phyloP scores from a whole-genome alignment of 2,888 invertebrate genomes.

The Macrosoma leucophasiata region DNA sequence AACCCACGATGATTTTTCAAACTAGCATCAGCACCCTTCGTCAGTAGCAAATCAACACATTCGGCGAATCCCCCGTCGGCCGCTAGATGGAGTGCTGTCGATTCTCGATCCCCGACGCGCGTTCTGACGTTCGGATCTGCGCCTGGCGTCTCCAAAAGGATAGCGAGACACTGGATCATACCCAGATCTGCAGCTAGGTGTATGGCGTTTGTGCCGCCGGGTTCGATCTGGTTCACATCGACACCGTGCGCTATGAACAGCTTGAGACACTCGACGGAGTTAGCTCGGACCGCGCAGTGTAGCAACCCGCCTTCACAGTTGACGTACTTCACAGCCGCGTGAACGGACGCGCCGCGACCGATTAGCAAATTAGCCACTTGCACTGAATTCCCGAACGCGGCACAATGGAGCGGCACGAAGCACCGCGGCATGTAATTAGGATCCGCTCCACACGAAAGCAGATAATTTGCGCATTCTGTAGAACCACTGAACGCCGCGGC shows the following conservation, averaged over 20 bases:
- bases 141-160: constrained; percentile 83
- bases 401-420: constrained; percentile 90
- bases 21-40: constrained; percentile 84
- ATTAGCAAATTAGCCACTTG: constrained; percentile 87
- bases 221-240: constrained; percentile 84
- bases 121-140: constrained; percentile 83
- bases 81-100: constrained; percentile 88
- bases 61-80: constrained; percentile 91
- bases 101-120: constrained; percentile 81
- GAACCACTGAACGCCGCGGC: constrained; percentile 88
- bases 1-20: constrained; percentile 86
- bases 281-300: constrained; percentile 91
- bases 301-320: constrained; percentile 85
- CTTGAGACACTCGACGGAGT: constrained; percentile 86
- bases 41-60: constrained; percentile 83
- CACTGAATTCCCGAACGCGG: constrained; percentile 90
- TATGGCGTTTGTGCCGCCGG: constrained; percentile 85
- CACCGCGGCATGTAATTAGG: constrained; percentile 82
- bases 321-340: constrained; percentile 78
- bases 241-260: constrained; percentile 85
- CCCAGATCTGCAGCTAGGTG: constrained; percentile 89
- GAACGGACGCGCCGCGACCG: constrained; percentile 81
- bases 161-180: constrained; percentile 82
- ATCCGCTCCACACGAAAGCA: constrained; percentile 81
- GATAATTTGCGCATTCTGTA: constrained; percentile 79